phyloP scores from a whole-genome alignment of 1,140 invertebrate species.

The Belonocnema kinseyi region DNA sequence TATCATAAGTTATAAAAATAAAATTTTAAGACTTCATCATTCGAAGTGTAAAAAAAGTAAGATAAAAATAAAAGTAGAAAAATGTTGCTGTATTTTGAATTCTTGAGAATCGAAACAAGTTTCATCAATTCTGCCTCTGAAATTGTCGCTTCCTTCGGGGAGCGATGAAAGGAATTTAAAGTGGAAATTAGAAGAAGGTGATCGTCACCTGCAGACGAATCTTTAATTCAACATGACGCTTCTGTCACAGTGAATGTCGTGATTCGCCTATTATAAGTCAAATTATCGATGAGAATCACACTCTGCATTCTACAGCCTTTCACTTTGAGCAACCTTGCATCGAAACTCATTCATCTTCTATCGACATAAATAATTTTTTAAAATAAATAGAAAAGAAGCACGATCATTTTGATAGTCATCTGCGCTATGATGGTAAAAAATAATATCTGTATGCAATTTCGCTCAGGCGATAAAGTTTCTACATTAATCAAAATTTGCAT shows the following conservation, averaged over 20 bases:
- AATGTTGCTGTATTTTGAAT: neutral
- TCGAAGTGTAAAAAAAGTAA: neutral
- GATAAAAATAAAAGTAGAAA: neutral
- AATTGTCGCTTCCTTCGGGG: constrained; percentile 8
- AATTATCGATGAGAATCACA: constrained; percentile 37
- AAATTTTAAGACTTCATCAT: neutral
- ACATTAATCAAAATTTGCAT: too few relatives aligned
- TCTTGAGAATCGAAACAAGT: neutral
- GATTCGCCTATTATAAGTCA: constrained; percentile 49
- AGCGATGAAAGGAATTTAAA: constrained; percentile 26
- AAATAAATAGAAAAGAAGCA: too few relatives aligned
- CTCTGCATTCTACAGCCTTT: constrained; percentile 35
- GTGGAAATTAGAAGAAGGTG: constrained; percentile 37
- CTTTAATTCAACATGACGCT: constrained; percentile 52
- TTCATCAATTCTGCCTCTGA: neutral
- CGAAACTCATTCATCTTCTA: too few relatives aligned
- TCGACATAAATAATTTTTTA: too few relatives aligned
- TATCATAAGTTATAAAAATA: neutral
- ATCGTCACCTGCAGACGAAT: constrained; percentile 52
- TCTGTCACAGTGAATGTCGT: constrained; percentile 20
- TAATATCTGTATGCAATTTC: too few relatives aligned
- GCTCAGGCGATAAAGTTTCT: too few relatives aligned
- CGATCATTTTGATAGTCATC: too few relatives aligned
- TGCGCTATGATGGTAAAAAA: too few relatives aligned
- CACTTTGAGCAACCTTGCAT: constrained; percentile 1